These are phyloP conservation scores for Halesus radiatus DNA, from an alignment of 1,140 invertebrate species.

Conservation along the genomic window DNA sequence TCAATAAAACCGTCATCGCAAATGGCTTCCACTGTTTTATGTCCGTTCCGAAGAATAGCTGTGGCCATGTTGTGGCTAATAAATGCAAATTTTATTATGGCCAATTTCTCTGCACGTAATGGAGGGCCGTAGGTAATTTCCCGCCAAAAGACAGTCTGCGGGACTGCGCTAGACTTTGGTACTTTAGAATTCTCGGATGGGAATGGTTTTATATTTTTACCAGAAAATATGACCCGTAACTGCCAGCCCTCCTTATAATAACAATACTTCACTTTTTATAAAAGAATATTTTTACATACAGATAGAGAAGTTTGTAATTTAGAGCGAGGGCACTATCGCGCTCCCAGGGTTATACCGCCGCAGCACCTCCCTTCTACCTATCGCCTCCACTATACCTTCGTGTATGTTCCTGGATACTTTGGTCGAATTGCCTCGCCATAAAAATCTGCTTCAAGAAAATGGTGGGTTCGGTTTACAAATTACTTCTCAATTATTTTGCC, in stretches of 20 bases:
- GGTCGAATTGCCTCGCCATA: too few relatives aligned
- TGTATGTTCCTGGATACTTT: too few relatives aligned
- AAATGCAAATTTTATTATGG: slow-evolving; percentile 58
- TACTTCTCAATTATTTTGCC: slow-evolving; percentile 7
- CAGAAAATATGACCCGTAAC: slow-evolving; percentile 35
- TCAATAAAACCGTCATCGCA: slow-evolving; percentile 42
- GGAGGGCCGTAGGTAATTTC: slow-evolving; percentile 46
- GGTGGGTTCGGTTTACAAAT: neutral
- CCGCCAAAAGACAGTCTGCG: slow-evolving; percentile 38
- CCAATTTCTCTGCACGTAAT: slow-evolving; percentile 49
- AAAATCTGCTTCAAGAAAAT: too few relatives aligned
- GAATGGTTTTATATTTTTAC: slow-evolving; percentile 28
- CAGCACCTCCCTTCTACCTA: too few relatives aligned
- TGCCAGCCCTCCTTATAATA: slow-evolving; percentile 34
- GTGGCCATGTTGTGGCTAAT: slow-evolving; percentile 49
- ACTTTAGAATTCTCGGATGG: slow-evolving; percentile 11
- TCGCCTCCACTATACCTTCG: too few relatives aligned
- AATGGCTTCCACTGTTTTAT: slow-evolving; percentile 45
- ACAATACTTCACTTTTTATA: slow-evolving; percentile 35
- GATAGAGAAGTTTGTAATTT: slow-evolving; percentile 13
- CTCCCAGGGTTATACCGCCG: too few relatives aligned
- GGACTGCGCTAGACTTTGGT: slow-evolving; percentile 13
- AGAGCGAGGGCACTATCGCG: neutral
- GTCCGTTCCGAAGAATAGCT: slow-evolving; percentile 35
- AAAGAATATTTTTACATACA: slow-evolving; percentile 16